phyloP scores from a whole-genome alignment of 2,797 vertebrate genomes.

The Atherinosoma microstoma region DNA sequence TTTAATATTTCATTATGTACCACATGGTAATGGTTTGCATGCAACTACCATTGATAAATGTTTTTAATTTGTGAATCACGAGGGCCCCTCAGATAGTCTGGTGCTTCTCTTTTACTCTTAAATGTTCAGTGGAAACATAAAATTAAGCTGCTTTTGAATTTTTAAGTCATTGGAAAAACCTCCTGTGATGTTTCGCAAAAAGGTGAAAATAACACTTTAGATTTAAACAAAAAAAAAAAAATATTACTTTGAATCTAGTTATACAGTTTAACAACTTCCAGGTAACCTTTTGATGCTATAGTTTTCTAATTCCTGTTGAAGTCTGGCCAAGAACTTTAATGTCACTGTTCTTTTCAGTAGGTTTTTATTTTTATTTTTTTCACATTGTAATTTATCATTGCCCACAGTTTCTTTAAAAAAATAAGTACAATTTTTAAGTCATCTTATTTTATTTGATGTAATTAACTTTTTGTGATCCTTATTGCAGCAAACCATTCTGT shows the following conservation, averaged over 20 bases:
- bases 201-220: not conserved
- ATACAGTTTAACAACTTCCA: too few relatives aligned
- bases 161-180: not conserved
- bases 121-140: not conserved
- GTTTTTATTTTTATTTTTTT: not conserved
- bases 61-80: conserved; percentile 28
- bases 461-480: not conserved
- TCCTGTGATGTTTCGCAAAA: not conserved
- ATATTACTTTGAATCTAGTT: too few relatives aligned
- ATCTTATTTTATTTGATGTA: not conserved
- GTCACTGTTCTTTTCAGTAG: not conserved
- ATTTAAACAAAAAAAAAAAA: not conserved
- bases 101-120: conserved; percentile 3
- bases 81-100: not conserved
- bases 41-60: conserved; percentile 27
- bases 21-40: conserved; percentile 5
- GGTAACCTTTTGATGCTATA: not conserved
- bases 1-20: conserved; percentile 38
- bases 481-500: not conserved
- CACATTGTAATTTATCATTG: not conserved
- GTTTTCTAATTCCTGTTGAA: too few relatives aligned
- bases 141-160: not conserved
- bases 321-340: too few relatives aligned
- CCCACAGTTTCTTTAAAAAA: too few relatives aligned
- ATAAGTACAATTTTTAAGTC: too few relatives aligned